A percentile compares a stretch with the other conserved stretches of the same genome.
Evolutionary conservation across 2,888 invertebrate genomes (phyloP).

Genomic region (Agriopis leucophaearia): DNA sequence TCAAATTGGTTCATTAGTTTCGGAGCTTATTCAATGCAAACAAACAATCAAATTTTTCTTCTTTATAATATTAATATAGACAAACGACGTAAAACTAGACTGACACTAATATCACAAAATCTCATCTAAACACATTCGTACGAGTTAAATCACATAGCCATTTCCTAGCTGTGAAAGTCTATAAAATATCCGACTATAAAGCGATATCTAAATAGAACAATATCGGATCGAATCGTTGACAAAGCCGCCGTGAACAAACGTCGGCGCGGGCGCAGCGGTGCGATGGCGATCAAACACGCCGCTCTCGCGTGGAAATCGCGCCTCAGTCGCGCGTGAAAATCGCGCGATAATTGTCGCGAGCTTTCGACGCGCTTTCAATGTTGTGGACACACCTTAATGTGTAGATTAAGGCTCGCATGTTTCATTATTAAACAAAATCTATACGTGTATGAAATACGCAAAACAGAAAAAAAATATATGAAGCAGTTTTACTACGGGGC

Average conservation of each 20-base stretch:
- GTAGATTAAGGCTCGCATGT: background rate
- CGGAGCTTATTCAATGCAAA: no score
- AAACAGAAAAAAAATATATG: no score
- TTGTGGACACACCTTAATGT: conserved; percentile 16
- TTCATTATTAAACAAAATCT: background rate
- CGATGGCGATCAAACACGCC: conserved; percentile 37
- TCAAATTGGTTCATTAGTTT: no score
- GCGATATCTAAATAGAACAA: conserved; percentile 58
- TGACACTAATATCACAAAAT: background rate
- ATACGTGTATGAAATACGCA: background rate
- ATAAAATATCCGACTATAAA: conserved; percentile 43
- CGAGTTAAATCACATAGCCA: background rate
- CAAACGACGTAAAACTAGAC: no score
- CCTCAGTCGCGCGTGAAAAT: conserved; percentile 59
- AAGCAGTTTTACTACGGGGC: no score
- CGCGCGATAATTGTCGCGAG: conserved; percentile 52
- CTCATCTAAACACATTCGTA: background rate
- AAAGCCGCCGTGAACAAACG: conserved; percentile 58
- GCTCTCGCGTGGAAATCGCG: conserved; percentile 46
- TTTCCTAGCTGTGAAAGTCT: conserved; percentile 28
- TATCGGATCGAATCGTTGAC: conserved; percentile 52
- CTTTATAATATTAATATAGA: no score
- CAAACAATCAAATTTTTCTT: no score
- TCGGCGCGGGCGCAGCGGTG: conserved; percentile 43
- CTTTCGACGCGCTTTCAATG: conserved; percentile 48